These are phyloP conservation scores for Drosophila stalkeri DNA, from an alignment of 2,888 invertebrate genomes.

Conservation along the genomic window DNA sequence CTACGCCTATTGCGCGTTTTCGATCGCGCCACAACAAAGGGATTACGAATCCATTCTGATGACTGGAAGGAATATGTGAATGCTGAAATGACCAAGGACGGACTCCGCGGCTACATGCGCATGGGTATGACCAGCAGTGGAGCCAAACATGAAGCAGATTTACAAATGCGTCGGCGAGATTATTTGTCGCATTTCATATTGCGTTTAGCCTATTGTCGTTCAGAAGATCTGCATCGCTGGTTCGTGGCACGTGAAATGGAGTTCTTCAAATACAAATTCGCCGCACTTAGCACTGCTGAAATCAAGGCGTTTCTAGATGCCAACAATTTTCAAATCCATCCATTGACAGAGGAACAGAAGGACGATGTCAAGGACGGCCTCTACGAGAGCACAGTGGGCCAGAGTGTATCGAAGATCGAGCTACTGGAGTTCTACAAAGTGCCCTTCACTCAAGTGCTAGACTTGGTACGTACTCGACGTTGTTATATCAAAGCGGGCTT, in stretches of 20 bases:
- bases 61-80: constrained; percentile 89
- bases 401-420: constrained; percentile 87
- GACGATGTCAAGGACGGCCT: constrained; percentile 87
- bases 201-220: constrained; percentile 95
- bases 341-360: constrained; percentile 90
- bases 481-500: constrained; percentile 92
- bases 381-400: constrained; percentile 87
- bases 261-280: constrained; percentile 92
- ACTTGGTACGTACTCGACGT: constrained; percentile 91
- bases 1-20: constrained; percentile 91
- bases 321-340: constrained; percentile 89
- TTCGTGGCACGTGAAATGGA: constrained; percentile 95
- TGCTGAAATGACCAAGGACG: constrained; percentile 89
- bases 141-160: constrained; percentile 87
- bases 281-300: constrained; percentile 87
- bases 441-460: constrained; percentile 93
- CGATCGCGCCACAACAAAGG: constrained; percentile 90
- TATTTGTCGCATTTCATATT: constrained; percentile 97
- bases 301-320: constrained; percentile 89
- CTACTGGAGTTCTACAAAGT: constrained; percentile 92
- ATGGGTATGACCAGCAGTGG: constrained; percentile 86
- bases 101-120: constrained; percentile 88
- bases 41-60: constrained; percentile 87
- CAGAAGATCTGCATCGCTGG: constrained; percentile 94
- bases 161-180: constrained; percentile 91